phyloP scores from a whole-genome alignment of 2,113 vertebrate genomes.

The Puffinus mauretanicus region DNA sequence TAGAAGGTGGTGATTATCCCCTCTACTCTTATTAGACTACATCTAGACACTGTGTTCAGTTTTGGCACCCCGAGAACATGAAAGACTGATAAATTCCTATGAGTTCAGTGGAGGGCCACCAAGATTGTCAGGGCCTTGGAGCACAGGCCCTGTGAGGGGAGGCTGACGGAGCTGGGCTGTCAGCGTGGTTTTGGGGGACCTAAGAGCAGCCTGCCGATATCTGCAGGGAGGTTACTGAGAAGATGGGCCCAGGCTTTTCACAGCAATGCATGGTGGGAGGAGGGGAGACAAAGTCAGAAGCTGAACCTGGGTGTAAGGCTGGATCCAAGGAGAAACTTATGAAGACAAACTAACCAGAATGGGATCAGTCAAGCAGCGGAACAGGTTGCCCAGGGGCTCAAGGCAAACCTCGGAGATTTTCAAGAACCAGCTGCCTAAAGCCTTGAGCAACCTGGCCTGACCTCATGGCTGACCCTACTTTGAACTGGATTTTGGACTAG shows the following conservation, averaged over 20 bases:
- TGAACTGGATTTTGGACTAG: neutral
- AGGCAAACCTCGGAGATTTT: neutral
- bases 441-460: neutral
- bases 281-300: neutral
- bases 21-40: neutral
- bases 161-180: neutral
- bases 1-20: neutral
- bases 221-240: neutral
- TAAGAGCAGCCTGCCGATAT: neutral
- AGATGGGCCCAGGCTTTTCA: neutral
- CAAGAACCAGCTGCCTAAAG: neutral
- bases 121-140: neutral
- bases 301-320: neutral
- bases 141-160: neutral
- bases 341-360: neutral
- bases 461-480: neutral
- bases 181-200: neutral
- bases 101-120: neutral
- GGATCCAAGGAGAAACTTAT: neutral
- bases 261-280: fast-evolving
- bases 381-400: neutral
- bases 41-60: neutral
- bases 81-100: neutral
- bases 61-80: neutral
- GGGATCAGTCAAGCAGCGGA: neutral